Percentiles rank a stretch among this genome's conserved stretches.
Evolutionary conservation across 2,888 invertebrate species (phyloP).

Genomic region (Drosophila sordidula): DNA sequence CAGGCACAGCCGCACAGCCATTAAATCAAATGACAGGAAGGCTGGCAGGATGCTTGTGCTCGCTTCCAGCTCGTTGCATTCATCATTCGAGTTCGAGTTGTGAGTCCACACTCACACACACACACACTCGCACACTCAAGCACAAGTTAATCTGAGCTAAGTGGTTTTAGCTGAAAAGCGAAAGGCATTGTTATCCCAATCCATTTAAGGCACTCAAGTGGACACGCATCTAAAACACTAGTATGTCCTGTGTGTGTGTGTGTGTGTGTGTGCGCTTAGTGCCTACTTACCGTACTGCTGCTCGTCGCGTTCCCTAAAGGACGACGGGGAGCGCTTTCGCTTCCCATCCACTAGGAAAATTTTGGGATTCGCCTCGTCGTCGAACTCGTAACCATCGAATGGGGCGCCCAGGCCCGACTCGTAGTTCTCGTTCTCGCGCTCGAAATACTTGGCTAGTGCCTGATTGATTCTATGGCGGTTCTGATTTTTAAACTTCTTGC

Average conservation of each 20-base stretch:
- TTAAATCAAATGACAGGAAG: conserved; percentile 72
- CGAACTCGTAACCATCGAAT: conserved; percentile 80
- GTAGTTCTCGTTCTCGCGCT: conserved; percentile 81
- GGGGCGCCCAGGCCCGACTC: conserved; percentile 66
- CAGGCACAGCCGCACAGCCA: conserved; percentile 40
- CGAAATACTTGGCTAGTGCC: conserved; percentile 83
- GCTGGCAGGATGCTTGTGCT: conserved; percentile 34
- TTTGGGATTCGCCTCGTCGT: conserved; percentile 70
- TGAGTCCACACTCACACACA: conserved; percentile 8
- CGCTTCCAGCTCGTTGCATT: conserved; percentile 69
- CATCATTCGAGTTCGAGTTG: conserved; percentile 46
- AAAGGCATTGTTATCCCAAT: conserved; percentile 63
- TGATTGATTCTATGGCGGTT: conserved; percentile 83
- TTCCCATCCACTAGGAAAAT: conserved; percentile 75
- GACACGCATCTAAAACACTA: conserved; percentile 26
- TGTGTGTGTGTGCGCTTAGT: conserved; percentile 1
- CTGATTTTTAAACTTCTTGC: conserved; percentile 75
- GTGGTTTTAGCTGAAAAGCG: conserved; percentile 59
- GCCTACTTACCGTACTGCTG: conserved; percentile 82
- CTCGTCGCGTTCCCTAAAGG: conserved; percentile 84
- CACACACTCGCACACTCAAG: neutral
- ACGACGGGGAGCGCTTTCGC: conserved; percentile 80
- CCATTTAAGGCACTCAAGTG: conserved; percentile 54
- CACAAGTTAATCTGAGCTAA: conserved; percentile 71
- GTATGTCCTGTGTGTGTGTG: neutral